phyloP scores from a whole-genome alignment of 1,140 invertebrate genomes.

The Apis dorsata region DNA sequence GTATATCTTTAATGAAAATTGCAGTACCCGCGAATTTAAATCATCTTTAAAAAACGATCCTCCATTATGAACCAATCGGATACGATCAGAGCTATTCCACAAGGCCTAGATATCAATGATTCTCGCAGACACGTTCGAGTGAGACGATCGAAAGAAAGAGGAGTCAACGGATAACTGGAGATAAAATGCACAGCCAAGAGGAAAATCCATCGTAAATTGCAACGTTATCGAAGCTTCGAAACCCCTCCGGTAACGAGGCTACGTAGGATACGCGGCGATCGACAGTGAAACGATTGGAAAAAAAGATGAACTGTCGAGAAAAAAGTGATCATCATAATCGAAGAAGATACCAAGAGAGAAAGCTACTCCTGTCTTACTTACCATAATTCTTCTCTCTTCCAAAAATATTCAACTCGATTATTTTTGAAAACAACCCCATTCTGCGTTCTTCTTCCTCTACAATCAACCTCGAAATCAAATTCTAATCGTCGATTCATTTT shows the following conservation, averaged over 20 bases:
- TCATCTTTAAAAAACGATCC: neutral
- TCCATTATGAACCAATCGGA: neutral
- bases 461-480: neutral
- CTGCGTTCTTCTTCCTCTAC: neutral
- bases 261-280: slow-evolving; percentile 14
- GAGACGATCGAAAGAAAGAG: neutral
- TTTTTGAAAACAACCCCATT: neutral
- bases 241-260: slow-evolving; percentile 30
- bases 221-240: slow-evolving; percentile 31
- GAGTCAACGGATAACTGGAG: slow-evolving; percentile 6
- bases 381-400: too few relatives aligned
- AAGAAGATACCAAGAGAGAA: neutral
- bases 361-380: slow-evolving; percentile 13
- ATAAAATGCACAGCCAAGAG: slow-evolving; percentile 7
- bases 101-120: neutral
- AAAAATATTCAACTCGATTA: too few relatives aligned
- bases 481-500: neutral
- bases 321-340: neutral
- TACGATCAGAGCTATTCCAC: neutral
- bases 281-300: neutral
- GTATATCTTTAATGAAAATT: neutral
- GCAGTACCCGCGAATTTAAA: too few relatives aligned
- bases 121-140: neutral
- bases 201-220: slow-evolving; percentile 23
- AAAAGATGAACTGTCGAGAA: slow-evolving; percentile 5